Percentiles rank a stretch among this genome's conserved stretches.
These are phyloP conservation scores for Ecliptopera silaceata DNA, from an alignment of 2,888 invertebrate species.

Conservation along the genomic window DNA sequence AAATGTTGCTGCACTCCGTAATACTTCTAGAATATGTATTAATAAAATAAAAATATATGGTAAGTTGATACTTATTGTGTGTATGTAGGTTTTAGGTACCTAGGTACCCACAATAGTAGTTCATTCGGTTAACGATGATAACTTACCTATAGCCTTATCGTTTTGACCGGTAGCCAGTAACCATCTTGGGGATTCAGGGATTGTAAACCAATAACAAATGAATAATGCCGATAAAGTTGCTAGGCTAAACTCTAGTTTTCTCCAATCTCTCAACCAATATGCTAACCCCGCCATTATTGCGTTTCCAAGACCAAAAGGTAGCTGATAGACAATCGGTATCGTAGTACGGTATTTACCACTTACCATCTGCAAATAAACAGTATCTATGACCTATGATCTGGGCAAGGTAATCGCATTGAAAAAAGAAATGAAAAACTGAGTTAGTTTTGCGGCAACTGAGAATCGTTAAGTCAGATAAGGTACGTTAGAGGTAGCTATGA, in stretches of 20 bases:
- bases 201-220: conserved; percentile 71
- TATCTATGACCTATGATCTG: no score
- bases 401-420: no score
- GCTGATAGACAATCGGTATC: conserved; percentile 84
- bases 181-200: conserved; percentile 86
- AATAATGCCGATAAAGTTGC: conserved; percentile 78
- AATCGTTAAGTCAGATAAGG: no score
- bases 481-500: no score
- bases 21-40: conserved; percentile 47
- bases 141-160: conserved; percentile 72
- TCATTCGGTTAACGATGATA: background rate
- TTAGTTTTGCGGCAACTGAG: no score
- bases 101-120: background rate
- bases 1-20: conserved; percentile 54
- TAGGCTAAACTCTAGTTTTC: conserved; percentile 81
- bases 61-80: background rate
- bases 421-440: no score
- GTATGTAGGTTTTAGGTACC: background rate
- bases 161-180: conserved; percentile 79
- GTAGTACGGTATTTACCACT: conserved; percentile 84
- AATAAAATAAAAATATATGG: no score
- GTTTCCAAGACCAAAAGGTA: conserved; percentile 85
- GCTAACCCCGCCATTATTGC: conserved; percentile 82
- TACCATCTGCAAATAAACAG: conserved; percentile 68
- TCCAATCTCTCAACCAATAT: conserved; percentile 84